These are phyloP conservation scores for Pseudochirops cupreus DNA, from an alignment of 2,797 vertebrate genomes.

Conservation along the genomic window DNA sequence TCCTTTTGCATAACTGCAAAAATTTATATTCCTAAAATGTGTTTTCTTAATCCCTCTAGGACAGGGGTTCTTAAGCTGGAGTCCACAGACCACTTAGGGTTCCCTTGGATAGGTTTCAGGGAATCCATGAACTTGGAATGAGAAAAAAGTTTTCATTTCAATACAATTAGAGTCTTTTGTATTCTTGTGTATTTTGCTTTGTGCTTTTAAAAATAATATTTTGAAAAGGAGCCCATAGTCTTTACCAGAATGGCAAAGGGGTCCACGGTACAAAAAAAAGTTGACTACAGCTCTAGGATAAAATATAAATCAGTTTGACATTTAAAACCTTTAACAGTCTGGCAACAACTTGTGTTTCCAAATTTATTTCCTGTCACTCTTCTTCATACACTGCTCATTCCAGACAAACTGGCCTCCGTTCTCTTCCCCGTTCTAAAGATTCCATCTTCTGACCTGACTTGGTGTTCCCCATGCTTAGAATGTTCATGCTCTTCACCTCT, in stretches of 20 bases:
- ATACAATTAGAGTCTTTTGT: not conserved
- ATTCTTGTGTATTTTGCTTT: not conserved
- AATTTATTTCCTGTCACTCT: not conserved
- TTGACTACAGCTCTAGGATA: not conserved
- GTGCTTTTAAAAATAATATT: not conserved
- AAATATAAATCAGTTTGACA: not conserved
- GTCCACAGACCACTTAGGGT: not conserved
- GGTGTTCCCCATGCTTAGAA: not conserved
- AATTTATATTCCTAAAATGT: not conserved
- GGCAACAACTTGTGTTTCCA: not conserved
- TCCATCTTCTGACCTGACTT: not conserved
- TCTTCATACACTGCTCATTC: not conserved
- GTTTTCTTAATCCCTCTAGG: not conserved
- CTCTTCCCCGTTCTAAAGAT: not conserved
- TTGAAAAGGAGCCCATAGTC: not conserved
- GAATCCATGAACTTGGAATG: not conserved
- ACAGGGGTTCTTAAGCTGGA: not conserved
- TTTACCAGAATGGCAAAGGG: not conserved
- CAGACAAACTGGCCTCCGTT: not conserved
- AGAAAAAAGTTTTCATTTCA: not conserved
- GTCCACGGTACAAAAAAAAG: not conserved
- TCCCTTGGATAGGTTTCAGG: not conserved
- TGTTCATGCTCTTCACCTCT: not conserved
- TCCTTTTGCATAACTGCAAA: not conserved
- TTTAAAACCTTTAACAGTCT: not conserved